phyloP scores from a whole-genome alignment of 2,888 invertebrate species.

The Asteroscopus sphinx region DNA sequence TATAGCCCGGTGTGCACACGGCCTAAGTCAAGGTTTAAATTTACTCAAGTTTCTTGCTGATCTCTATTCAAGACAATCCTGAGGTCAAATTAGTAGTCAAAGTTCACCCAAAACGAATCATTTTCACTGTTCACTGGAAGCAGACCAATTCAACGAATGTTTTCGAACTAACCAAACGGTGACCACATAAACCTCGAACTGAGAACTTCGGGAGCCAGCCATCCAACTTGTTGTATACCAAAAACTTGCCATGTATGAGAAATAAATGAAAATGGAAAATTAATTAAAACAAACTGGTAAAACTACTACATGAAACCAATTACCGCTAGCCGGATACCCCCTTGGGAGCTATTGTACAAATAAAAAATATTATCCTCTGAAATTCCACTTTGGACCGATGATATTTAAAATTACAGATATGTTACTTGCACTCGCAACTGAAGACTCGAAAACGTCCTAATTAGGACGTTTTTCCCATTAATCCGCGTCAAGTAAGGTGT shows the following conservation, averaged over 20 bases:
- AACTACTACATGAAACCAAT: constrained; percentile 56
- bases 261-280: constrained; percentile 42
- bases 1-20: too few relatives aligned
- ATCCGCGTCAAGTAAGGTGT: too few relatives aligned
- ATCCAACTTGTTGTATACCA: constrained; percentile 22
- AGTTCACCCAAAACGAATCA: constrained; percentile 21
- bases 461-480: too few relatives aligned
- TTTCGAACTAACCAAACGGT: constrained; percentile 19
- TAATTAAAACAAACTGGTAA: constrained; percentile 50
- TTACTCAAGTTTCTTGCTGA: background rate
- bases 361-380: constrained; percentile 35
- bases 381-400: constrained; percentile 32
- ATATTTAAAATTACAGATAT: too few relatives aligned
- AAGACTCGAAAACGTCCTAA: too few relatives aligned
- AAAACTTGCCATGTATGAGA: constrained; percentile 28
- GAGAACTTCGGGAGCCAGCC: constrained; percentile 28
- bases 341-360: constrained; percentile 33
- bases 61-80: constrained; percentile 13
- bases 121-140: constrained; percentile 23
- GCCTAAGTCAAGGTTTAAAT: background rate
- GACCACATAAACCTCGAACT: constrained; percentile 43
- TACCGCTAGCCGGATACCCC: constrained; percentile 37
- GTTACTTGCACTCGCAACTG: too few relatives aligned
- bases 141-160: constrained; percentile 23
- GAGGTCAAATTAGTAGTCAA: constrained; percentile 13